Base-by-base conservation (phyloP, 2,797 vertebrate genomes). In the Gadopsis marmoratus region DNA sequence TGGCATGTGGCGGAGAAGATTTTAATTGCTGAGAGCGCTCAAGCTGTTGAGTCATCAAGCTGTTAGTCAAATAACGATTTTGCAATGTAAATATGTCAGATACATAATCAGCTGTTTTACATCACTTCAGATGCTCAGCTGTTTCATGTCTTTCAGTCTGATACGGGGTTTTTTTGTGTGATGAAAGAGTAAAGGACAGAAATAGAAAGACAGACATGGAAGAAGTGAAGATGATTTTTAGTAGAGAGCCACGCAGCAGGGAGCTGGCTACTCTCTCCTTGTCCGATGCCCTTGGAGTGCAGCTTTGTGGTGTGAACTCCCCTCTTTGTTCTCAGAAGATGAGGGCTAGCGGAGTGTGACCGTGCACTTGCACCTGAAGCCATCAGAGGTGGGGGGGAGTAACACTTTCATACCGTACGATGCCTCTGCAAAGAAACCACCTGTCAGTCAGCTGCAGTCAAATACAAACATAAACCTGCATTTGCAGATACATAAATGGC, bases 281-380 rank as follows among this genome's bases (percentile, higher is more conserved):
- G 91, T 91, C 88, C 82, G 56, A 79, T 91, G 90, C 84, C 92
- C 93, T 94, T 94, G 88, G 86, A 91, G 78, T 79, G 78, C 72
- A 82, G 88, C 85, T 91, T 84, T 86, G 72, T 69, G 82, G 79
- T 71, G 82, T 87, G 79, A 93, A 89, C 90, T 91, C 91, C 94
- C 82, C 63, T 77, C 87, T 92, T 93, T 94, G 88, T 93, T 92
- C 89, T 91, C 79, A 37, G 76, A 81, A 86, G 77, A 89, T 87
- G 82, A 88, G 76, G 76, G 63, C 79, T 65, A 80, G 80, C 78
- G 82, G 86, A 90, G 79, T 88, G 89, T 75, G 79, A 88, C 84
- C 43, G 1, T 75, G 79, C 84, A 82, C 91, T 90, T 89, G 90
- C 87, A 92, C 82, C 88, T 86, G 84, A 89, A 88, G 77, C 82